A percentile compares a stretch with the other conserved stretches of the same genome.
These are phyloP conservation scores for Harpagoxenus sublaevis DNA, from an alignment of 2,888 invertebrate species.

Conservation along the genomic window DNA sequence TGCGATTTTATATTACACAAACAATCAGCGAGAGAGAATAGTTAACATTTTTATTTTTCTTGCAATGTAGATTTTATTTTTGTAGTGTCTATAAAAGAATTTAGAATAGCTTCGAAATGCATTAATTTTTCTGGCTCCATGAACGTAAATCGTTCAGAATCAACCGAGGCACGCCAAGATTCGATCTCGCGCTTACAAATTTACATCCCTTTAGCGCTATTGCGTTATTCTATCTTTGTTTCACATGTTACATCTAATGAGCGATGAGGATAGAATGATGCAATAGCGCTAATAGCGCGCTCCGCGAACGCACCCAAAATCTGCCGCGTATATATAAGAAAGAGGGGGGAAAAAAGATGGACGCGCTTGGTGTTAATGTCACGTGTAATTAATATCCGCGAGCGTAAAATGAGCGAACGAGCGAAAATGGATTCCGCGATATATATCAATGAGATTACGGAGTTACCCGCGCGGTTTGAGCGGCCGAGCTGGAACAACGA, in stretches of 20 bases:
- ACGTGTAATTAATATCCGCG: constrained; percentile 44
- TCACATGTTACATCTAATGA: too few species aligned
- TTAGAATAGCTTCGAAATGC: background rate
- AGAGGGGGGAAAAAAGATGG: background rate
- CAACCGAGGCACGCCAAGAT: background rate
- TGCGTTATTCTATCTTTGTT: too few species aligned
- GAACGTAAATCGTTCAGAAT: background rate
- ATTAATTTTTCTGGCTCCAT: background rate
- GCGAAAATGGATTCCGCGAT: constrained; percentile 41
- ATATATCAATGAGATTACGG: constrained; percentile 48
- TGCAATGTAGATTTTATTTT: background rate
- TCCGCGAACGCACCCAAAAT: background rate
- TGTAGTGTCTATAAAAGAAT: background rate
- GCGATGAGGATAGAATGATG: too few species aligned
- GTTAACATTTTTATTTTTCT: background rate
- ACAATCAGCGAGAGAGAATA: background rate
- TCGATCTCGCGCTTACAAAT: background rate
- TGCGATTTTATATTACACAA: background rate
- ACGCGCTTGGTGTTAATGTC: constrained; percentile 30
- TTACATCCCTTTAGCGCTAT: background rate
- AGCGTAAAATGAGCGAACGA: constrained; percentile 32
- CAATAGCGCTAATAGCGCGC: too few species aligned
- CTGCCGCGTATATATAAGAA: background rate
- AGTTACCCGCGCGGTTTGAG: constrained; percentile 36
- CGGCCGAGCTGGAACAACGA: constrained; percentile 31